Base-by-base conservation (phyloP, 2,113 vertebrate species). In the Calonectris borealis region DNA sequence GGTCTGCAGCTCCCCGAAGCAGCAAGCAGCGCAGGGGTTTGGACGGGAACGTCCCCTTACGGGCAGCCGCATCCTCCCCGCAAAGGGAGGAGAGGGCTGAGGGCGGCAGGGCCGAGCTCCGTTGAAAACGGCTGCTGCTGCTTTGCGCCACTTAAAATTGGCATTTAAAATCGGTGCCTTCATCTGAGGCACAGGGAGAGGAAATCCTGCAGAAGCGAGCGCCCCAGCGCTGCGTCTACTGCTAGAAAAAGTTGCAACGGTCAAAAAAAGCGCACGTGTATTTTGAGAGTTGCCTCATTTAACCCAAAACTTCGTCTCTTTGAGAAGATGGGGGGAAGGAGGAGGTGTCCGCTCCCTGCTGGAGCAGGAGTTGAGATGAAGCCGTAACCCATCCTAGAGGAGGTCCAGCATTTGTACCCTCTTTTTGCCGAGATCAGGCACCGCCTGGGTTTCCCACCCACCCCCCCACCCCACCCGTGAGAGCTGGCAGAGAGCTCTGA, bases 41-140 rank as follows among this genome's bases (percentile, higher is more conserved):
- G 0, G 60, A 24, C 1, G 1, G 64, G 13, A 89, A 32, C 0
- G 0, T 52, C 29, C 34, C 24, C 29, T 66, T 49, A 3, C 0
- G 0, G 69, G 68, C 44, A 61, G 77, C 57, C 6, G 1, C 2
- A 2, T 68, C 61, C 46, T 71, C 9, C 16, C 42, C 36, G 2
- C 52, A 64, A 32, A 83, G 19, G 10, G 42, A 78, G 83, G n/a
- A 68, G 76, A 75, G 18, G 14, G 27, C 48, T 83, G 75, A 34
- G 34, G 48, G 44, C 3, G 5, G 16, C 54, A 27, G 24, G 73
- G 51, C 31, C 3, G 4, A 90, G 46, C 8, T 14, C 42, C 5
- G 4, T 13, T 61, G 51, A 29, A 75, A 69, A 81, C 83, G 38
- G 46, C 46, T 1, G 0, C 42, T 82, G 52, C 65, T 90, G 78